Conservation (phyloP, 2,888 invertebrate species). For the Caenorhabditis sulstoni region DNA sequence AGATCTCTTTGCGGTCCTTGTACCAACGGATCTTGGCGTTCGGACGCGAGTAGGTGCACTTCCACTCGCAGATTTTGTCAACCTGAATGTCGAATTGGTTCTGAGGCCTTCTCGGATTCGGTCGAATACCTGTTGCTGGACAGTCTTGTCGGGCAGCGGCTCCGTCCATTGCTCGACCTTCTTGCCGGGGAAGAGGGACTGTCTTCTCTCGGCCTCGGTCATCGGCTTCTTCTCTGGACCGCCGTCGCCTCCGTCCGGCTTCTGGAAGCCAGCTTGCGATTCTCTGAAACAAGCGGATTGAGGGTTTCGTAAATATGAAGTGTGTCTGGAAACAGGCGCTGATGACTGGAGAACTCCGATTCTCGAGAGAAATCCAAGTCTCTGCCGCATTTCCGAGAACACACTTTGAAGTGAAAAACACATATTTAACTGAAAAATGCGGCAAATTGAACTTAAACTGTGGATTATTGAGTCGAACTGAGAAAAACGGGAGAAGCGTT, state of each 20-base stretch:
- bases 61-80: constrained; percentile 94
- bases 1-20: constrained; percentile 80
- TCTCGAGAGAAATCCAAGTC: no score
- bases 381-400: no score
- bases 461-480: constrained; percentile 5
- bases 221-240: constrained; percentile 55
- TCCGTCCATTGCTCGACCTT: constrained; percentile 78
- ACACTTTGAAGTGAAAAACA: no score
- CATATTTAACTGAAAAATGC: constrained; percentile 1
- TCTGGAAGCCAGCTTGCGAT: constrained; percentile 59
- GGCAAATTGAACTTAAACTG: constrained; percentile 35
- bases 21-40: constrained; percentile 84
- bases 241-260: constrained; percentile 36
- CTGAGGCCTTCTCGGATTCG: no score
- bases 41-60: constrained; percentile 96
- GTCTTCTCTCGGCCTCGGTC: constrained; percentile 70
- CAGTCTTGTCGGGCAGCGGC: constrained; percentile 74
- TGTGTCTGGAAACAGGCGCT: no score
- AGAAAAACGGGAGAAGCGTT: constrained; percentile 19
- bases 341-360: no score
- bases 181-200: constrained; percentile 79
- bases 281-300: constrained; percentile 38
- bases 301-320: no score
- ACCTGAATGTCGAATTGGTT: constrained; percentile 82
- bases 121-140: constrained; percentile 78